phyloP scores from a whole-genome alignment of 53 echinoderm and acorn worm species.

The Stichopus horrens region DNA sequence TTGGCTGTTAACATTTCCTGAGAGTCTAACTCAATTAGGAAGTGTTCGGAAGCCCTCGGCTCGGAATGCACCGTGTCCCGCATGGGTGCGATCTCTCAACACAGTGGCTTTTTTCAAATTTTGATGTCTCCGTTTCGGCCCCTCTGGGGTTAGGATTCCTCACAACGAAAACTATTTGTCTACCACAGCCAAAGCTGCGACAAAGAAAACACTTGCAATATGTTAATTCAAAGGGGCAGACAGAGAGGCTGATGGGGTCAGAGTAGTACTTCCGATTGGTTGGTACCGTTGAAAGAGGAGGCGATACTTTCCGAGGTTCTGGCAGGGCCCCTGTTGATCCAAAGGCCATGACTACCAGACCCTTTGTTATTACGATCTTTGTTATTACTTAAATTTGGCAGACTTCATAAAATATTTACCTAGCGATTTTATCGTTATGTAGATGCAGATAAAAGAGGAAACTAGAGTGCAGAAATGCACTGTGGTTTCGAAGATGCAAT shows the following conservation, averaged over 20 bases:
- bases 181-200: conserved; percentile 9
- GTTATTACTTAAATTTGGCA: no score
- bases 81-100: background rate
- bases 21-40: conserved; percentile 22
- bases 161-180: conserved; percentile 23
- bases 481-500: no score
- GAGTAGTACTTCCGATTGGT: background rate
- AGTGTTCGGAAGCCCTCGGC: background rate
- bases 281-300: conserved; percentile 1
- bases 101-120: background rate
- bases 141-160: background rate
- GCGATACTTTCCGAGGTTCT: conserved; percentile 6
- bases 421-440: no score
- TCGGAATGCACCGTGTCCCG: background rate
- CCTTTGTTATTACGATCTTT: no score
- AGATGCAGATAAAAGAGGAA: no score
- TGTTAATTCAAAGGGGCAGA: conserved; percentile 34
- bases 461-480: no score
- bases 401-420: no score
- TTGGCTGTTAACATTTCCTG: conserved; percentile 34
- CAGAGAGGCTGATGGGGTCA: conserved; percentile 20
- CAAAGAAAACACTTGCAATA: background rate
- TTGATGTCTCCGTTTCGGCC: conserved; percentile 10
- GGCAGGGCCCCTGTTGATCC: conserved; percentile 3
- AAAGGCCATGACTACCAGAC: background rate